phyloP scores from a whole-genome alignment of 2,797 vertebrate species.

The Typhlichthys eigenmanni region DNA sequence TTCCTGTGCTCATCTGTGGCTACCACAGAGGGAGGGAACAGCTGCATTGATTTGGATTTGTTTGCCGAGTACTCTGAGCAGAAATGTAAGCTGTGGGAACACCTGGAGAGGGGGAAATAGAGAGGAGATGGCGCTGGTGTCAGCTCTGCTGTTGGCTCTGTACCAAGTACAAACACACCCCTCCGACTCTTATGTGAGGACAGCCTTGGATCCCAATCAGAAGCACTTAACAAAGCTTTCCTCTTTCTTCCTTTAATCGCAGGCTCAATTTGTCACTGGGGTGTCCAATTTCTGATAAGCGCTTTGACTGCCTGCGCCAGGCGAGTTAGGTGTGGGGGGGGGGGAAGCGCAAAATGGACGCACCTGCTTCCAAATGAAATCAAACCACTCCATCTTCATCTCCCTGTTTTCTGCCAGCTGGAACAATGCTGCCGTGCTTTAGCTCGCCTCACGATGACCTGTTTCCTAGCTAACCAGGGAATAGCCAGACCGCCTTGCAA shows the following conservation, averaged over 20 bases:
- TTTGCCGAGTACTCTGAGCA: slow-evolving; percentile 67
- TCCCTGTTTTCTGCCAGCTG: slow-evolving; percentile 66
- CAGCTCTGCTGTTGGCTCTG: slow-evolving; percentile 59
- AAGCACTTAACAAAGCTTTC: slow-evolving; percentile 75
- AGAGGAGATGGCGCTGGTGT: slow-evolving; percentile 52
- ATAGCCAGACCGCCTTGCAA: slow-evolving; percentile 31
- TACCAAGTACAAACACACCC: slow-evolving; percentile 41
- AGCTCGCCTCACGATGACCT: slow-evolving; percentile 57
- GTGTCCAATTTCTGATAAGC: slow-evolving; percentile 81
- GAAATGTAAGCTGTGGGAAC: slow-evolving; percentile 75
- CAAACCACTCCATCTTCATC: slow-evolving; percentile 77
- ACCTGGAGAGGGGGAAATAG: slow-evolving; percentile 71
- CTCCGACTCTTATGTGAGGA: slow-evolving; percentile 54
- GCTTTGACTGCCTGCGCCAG: slow-evolving; percentile 59
- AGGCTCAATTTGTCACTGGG: slow-evolving; percentile 78
- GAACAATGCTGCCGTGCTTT: slow-evolving; percentile 67
- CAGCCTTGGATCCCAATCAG: slow-evolving; percentile 73
- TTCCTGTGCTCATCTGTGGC: slow-evolving; percentile 16
- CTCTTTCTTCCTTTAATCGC: slow-evolving; percentile 76
- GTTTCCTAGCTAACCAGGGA: slow-evolving; percentile 54
- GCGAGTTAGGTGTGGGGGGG: slow-evolving; percentile 51
- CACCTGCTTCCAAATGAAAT: slow-evolving; percentile 83
- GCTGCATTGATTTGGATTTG: slow-evolving; percentile 75
- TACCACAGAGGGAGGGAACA: slow-evolving; percentile 49
- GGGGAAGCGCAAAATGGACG: slow-evolving; percentile 77